Base-by-base conservation (phyloP, 2,888 invertebrate species). In the Antheraea yamamai region DNA sequence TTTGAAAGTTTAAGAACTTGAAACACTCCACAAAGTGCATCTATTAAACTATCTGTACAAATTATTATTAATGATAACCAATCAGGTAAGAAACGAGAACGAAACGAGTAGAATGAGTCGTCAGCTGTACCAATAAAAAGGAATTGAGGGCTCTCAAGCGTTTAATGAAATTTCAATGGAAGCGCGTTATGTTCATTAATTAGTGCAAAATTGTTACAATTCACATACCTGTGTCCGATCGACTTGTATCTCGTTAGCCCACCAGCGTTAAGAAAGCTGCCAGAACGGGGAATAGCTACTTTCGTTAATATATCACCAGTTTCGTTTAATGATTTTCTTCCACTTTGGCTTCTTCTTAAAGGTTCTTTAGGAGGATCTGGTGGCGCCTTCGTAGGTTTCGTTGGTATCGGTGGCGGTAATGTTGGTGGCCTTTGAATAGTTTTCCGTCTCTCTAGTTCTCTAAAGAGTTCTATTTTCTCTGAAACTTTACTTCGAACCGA, bases 201-300 rank as follows among this genome's bases (percentile, higher is more conserved):
- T 78, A 78, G 80, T 81, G 79, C 73, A 74, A 77, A 82, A 82
- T 82, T 83, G 81, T 83, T 82, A 83, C 81, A 82, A 79, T 81
- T 75, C 83, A 88, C 92, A 86, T 91, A 96, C 96, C 96, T 96
- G 83, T 96, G 96, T 82, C 95, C 94, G 85, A 96, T 96, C 51
- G 97, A 97, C 91, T 97, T 97, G 88, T 97, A 97, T 83, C 97
- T 95, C 12, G 97, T 96, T 74, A 97, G 93, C 76, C 97, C 97
- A 73, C 97, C 97, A 23, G 97, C 97, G 83, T 97, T 98, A 70
- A 98, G 95, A 87, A 98, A 98, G 88, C 98, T 98, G 72, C 97
- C 97, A 74, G 97, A 97, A 82, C 98, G 95, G 20, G 98, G 98
- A 83, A 98, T 97, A 66, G 98, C 98, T 70, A 98, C 97, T 89